Conservation (phyloP, 2,113 vertebrate genomes). For the Tympanuchus pallidicinctus region DNA sequence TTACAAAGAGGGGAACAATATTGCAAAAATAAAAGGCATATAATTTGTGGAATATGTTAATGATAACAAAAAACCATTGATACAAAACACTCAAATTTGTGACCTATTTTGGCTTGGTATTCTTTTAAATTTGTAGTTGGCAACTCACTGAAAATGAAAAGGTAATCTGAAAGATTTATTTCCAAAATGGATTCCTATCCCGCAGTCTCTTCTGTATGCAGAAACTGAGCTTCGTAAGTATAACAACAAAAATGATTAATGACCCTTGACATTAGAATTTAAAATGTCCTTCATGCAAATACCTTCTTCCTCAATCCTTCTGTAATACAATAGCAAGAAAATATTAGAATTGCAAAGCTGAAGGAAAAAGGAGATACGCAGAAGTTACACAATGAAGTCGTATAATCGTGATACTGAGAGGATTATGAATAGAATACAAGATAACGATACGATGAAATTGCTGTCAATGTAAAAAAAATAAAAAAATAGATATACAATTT, state of each 20-base stretch:
- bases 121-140: slow-evolving; percentile 47
- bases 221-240: slow-evolving; percentile 39
- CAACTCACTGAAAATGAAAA: slow-evolving; percentile 56
- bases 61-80: not conserved
- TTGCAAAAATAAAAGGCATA: not conserved
- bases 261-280: slow-evolving; percentile 73
- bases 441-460: not conserved
- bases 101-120: slow-evolving; percentile 41
- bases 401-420: slow-evolving; percentile 57
- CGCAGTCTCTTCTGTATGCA: slow-evolving; percentile 8
- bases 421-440: slow-evolving; percentile 54
- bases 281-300: slow-evolving; percentile 71
- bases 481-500: not conserved
- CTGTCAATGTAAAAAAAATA: not conserved
- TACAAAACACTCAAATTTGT: slow-evolving; percentile 41
- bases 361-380: slow-evolving; percentile 51
- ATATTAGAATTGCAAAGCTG: slow-evolving; percentile 77
- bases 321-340: slow-evolving; percentile 62
- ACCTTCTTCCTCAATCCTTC: slow-evolving; percentile 32
- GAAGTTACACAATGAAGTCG: slow-evolving; percentile 68
- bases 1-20: not conserved
- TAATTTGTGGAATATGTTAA: not conserved
- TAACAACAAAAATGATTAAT: slow-evolving; percentile 68
- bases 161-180: slow-evolving; percentile 59
- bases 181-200: slow-evolving; percentile 47